Evolutionary conservation across 1,140 invertebrate species (phyloP).

Genomic region (Calosoma granatense): DNA sequence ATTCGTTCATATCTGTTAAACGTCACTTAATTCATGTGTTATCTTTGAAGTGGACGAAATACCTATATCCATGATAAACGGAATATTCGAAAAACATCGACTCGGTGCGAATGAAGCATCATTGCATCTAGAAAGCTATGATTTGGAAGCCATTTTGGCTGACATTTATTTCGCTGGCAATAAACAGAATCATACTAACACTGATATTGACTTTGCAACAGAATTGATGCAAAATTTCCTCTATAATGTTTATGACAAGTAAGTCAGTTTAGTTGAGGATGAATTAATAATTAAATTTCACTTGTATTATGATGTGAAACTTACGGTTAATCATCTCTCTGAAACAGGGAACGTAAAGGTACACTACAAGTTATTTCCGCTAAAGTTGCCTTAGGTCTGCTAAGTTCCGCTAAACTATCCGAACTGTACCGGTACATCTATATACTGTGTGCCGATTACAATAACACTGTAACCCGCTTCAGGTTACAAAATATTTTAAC

Average conservation of each 20-base stretch:
- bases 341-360: conserved; percentile 36
- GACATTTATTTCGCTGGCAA: conserved; percentile 54
- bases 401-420: conserved; percentile 45
- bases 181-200: conserved; percentile 42
- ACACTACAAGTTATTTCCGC: conserved; percentile 43
- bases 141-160: conserved; percentile 48
- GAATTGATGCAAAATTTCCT: conserved; percentile 50
- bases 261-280: conserved; percentile 20
- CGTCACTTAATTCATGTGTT: conserved; percentile 13
- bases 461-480: conserved; percentile 48
- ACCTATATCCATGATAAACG: conserved; percentile 37
- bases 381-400: conserved; percentile 48
- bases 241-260: conserved; percentile 54
- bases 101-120: conserved; percentile 47
- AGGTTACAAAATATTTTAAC: conserved; percentile 44
- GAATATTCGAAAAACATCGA: conserved; percentile 51
- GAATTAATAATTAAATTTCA: conserved; percentile 7
- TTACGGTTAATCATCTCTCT: too few species aligned
- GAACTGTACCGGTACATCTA: conserved; percentile 56
- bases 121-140: conserved; percentile 42
- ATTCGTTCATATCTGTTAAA: neutral
- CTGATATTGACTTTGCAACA: conserved; percentile 44
- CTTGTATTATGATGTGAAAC: too few species aligned
- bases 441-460: conserved; percentile 51
- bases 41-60: conserved; percentile 49